These are phyloP conservation scores for Ctenoplectra terminalis DNA, from an alignment of 1,140 invertebrate genomes.

Conservation along the genomic window DNA sequence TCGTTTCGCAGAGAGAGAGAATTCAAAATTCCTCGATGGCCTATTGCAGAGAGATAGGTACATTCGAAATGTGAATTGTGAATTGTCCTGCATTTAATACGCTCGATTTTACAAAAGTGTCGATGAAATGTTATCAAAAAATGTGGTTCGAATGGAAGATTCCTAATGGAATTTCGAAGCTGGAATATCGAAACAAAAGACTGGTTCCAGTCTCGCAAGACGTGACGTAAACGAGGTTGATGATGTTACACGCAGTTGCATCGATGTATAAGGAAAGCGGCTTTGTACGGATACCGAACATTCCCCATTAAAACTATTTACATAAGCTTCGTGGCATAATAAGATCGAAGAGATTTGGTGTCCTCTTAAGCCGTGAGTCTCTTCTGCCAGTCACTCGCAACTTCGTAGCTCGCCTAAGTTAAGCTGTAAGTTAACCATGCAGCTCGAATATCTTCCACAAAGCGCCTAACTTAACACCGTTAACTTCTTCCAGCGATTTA, in stretches of 20 bases:
- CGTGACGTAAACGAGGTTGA: slow-evolving; percentile 34
- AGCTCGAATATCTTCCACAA: not conserved
- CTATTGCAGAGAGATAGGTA: not conserved
- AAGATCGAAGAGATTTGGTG: slow-evolving; percentile 23
- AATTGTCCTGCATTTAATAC: too few species aligned
- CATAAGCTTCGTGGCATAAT: slow-evolving; percentile 27
- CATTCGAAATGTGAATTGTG: not conserved
- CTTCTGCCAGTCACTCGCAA: slow-evolving; percentile 1
- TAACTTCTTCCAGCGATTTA: not conserved
- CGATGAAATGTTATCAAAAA: too few species aligned
- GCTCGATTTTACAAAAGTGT: too few species aligned
- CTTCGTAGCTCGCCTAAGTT: slow-evolving; percentile 4
- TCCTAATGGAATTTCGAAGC: slow-evolving; percentile 68
- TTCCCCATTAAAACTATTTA: slow-evolving; percentile 34
- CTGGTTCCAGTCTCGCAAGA: slow-evolving; percentile 16
- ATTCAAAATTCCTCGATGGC: not conserved
- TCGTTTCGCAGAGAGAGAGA: not conserved
- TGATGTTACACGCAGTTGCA: slow-evolving; percentile 68
- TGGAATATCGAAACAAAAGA: slow-evolving; percentile 26
- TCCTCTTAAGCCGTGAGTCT: not conserved
- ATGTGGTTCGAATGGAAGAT: slow-evolving; percentile 52
- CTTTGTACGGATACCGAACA: not conserved
- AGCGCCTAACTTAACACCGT: not conserved
- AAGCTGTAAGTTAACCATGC: not conserved
- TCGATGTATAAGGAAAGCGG: slow-evolving; percentile 43